These are phyloP conservation scores for Geococcyx californianus DNA, from an alignment of 2,113 vertebrate genomes.

Conservation along the genomic window DNA sequence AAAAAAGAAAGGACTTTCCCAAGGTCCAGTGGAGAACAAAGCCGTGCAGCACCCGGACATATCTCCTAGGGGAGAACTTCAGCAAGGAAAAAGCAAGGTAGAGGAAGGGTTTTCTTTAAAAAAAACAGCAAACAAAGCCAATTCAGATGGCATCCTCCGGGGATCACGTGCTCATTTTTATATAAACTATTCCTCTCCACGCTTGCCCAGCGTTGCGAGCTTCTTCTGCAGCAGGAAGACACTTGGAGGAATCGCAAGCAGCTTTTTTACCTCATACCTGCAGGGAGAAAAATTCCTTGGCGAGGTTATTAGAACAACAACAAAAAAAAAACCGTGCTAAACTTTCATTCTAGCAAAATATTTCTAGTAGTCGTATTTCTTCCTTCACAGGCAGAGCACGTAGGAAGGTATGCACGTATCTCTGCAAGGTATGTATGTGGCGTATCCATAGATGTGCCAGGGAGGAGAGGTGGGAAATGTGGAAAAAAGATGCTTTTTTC, in stretches of 20 bases:
- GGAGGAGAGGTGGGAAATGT: background rate
- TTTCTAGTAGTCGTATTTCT: conserved; percentile 26
- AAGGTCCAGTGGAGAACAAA: background rate
- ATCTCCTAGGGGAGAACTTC: background rate
- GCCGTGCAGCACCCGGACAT: background rate
- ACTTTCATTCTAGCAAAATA: conserved; percentile 25
- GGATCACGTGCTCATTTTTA: conserved; percentile 6
- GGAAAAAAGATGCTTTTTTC: background rate
- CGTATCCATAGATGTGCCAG: background rate
- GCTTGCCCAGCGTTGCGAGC: background rate
- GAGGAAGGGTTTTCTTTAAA: background rate
- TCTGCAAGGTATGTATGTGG: background rate
- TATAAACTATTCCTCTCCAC: conserved; percentile 12
- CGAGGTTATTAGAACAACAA: background rate
- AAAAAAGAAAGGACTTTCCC: background rate
- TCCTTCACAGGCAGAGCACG: background rate
- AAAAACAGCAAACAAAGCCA: conserved; percentile 5
- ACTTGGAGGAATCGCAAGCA: background rate
- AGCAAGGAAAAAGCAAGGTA: background rate
- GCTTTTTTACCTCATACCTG: background rate
- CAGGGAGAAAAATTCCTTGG: conserved; percentile 55
- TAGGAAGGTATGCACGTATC: background rate
- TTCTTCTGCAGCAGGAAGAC: background rate
- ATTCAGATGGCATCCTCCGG: background rate
- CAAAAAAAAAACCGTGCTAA: background rate